Percentiles rank a stretch among this genome's conserved stretches.
These are phyloP conservation scores for Leucoptera coffeella DNA, from an alignment of 2,888 invertebrate species.

Conservation along the genomic window DNA sequence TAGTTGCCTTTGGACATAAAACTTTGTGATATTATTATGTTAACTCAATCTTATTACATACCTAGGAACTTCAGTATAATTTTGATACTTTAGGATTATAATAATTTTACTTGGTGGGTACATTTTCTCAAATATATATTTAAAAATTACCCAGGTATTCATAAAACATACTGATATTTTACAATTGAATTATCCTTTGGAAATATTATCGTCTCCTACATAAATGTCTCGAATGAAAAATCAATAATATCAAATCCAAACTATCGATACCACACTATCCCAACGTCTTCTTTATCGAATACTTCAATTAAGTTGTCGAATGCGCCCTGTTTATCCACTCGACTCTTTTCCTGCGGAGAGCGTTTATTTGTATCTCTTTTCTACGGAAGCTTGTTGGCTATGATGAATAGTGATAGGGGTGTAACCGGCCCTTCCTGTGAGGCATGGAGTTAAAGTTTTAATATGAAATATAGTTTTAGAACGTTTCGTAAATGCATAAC, in stretches of 20 bases:
- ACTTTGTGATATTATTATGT: too few relatives aligned
- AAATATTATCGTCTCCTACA: not conserved
- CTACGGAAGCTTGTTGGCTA: constrained; percentile 30
- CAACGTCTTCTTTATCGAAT: constrained; percentile 16
- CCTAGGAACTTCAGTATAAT: too few relatives aligned
- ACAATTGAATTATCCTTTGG: too few relatives aligned
- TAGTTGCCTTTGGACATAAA: too few relatives aligned
- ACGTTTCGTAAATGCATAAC: not conserved
- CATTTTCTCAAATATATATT: too few relatives aligned
- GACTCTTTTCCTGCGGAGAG: constrained; percentile 2
- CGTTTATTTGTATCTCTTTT: constrained; percentile 13
- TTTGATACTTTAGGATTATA: too few relatives aligned
- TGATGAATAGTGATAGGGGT: constrained; percentile 31
- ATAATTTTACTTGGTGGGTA: too few relatives aligned
- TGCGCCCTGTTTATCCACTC: constrained; percentile 13
- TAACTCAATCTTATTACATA: too few relatives aligned
- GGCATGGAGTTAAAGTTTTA: not conserved
- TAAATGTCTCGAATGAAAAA: not conserved
- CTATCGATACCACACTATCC: constrained; percentile 9
- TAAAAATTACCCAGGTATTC: too few relatives aligned
- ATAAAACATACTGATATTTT: too few relatives aligned
- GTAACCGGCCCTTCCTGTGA: constrained; percentile 8
- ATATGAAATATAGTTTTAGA: not conserved
- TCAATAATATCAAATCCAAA: too few relatives aligned
- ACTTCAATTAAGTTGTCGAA: constrained; percentile 45